A percentile compares a stretch with the other conserved stretches of the same genome.
Evolutionary conservation across 2,888 invertebrate species (phyloP).

Genomic region (Eucera pruinosa): DNA sequence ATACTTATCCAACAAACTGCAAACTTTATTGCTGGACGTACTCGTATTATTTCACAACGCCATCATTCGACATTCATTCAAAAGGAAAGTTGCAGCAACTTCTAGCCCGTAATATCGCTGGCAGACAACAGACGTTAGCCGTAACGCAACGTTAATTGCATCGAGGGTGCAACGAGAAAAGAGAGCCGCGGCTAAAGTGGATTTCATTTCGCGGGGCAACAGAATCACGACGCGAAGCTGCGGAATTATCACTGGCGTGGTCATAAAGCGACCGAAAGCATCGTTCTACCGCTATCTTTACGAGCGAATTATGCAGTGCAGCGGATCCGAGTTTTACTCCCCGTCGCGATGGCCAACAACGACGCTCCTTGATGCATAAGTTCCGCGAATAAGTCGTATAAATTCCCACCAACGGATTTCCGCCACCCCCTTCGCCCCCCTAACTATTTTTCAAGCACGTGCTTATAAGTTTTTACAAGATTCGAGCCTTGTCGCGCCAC

Average conservation of each 20-base stretch:
- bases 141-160: conserved; percentile 37
- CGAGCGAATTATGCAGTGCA: conserved; percentile 63
- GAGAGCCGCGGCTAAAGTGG: neutral
- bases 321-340: conserved; percentile 47
- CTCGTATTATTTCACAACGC: neutral
- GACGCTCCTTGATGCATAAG: conserved; percentile 54
- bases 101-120: neutral
- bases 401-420: conserved; percentile 38
- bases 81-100: neutral
- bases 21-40: too few species aligned
- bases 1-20: too few species aligned
- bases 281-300: conserved; percentile 57
- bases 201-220: conserved; percentile 33
- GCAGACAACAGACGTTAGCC: neutral
- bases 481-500: conserved; percentile 6
- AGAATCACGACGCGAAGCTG: conserved; percentile 1
- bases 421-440: too few species aligned
- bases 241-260: conserved; percentile 45
- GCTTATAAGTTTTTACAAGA: conserved; percentile 35
- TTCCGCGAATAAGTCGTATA: conserved; percentile 51
- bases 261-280: conserved; percentile 54
- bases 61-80: neutral
- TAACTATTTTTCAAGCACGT: conserved; percentile 22
- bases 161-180: neutral
- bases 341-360: conserved; percentile 36